Base-by-base conservation (phyloP, 2,888 invertebrate genomes). In the Smittia aterrima region DNA sequence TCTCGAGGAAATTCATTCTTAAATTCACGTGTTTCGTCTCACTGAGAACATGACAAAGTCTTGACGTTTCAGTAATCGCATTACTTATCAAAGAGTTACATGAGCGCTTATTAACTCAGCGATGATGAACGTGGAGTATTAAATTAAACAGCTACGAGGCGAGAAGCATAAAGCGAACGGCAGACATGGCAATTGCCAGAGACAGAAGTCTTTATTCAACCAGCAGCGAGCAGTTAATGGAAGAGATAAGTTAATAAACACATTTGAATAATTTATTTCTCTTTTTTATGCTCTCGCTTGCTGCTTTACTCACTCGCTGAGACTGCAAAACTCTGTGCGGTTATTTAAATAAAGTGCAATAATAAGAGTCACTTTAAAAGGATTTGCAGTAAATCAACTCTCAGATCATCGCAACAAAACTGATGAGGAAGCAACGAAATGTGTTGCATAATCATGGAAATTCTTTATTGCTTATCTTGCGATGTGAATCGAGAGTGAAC, bases 251-350 rank as follows among this genome's bases (percentile, higher is more conserved):
- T 47, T 47, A 47, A 47, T 47, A 47, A 47, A 47, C 11, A 47
- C 47, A 47, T 47, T 47, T 47, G 16, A 47, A 47, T 47, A 47
- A 47, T 47, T 47, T 47, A 47, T 47, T 47, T 47, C 47, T 47
- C 16, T 16, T 47, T 16, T 16, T 38, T 47, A 6, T 47, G 47
- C 47, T 2, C 47, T 47, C 16, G 11, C 11, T 11, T 3, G 47
- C 47, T n/a, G 47, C 16, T 47, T 47, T 47, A 47, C 11, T 47
- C 47, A 11, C 16, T 47, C 16, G 47, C 47, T 16, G 7, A 6
- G 16, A 47, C 47, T 47, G 11, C 11, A 47, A 2, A n/a, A 47
- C n/a, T n/a, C n/a, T n/a, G 47, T n/a, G 47, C 11, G 4, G 47
- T 47, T 47, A 38, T n/a, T n/a, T n/a, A n/a, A n/a, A n/a, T n/a